Evolutionary conservation across 2,888 invertebrate species (phyloP), one percentile per base, ranked within the genome.

Genomic region (Lasioglossum zephyrum): DNA sequence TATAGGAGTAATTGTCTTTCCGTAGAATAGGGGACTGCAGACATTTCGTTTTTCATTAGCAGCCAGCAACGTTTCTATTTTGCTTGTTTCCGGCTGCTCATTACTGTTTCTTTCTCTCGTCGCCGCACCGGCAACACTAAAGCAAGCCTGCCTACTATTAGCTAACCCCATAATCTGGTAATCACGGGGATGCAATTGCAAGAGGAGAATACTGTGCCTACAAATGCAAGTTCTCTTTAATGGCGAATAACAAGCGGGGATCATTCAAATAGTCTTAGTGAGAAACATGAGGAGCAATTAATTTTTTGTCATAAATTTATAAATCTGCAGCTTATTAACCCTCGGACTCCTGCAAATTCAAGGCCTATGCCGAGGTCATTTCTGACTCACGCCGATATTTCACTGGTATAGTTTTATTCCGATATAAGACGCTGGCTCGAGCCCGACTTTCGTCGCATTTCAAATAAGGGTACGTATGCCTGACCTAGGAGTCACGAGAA

Each of bases 31-130:
- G 22, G 49, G 49, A 53, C 60, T n/a, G 60, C 60, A 13, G 60
- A 60, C 60, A 60, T 26, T 60, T 60, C 26, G 26, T 60, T 60
- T 11, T 60, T 60, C 60, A 60, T 60, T 60, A 60, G 60, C 60
- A 13, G 26, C n/a, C 60, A 60, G 60, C 60, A 60, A 60, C 60
- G 60, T 60, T 60, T 60, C 26, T 26, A 26, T 60, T 26, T 60
- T 60, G 11, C 60, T 60, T 60, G 26, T 60, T n/a, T 60, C 26
- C 26, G n/a, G 60, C 26, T 60, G 26, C 26, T 26, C 26, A 60
- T 26, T 60, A 60, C 26, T 60, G 26, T 22, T 60, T 60, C 60
- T 57, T 57, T 57, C 57, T 57, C n/a, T 57, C n/a, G 8, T n/a
- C 22, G 57, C n/a, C 57, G 57, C 9, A 8, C n/a, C 57, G 57